Percentiles rank a stretch among this genome's conserved stretches.
These are phyloP conservation scores for Uropsilus gracilis DNA, from an alignment of 2,113 vertebrate genomes.

Conservation along the genomic window DNA sequence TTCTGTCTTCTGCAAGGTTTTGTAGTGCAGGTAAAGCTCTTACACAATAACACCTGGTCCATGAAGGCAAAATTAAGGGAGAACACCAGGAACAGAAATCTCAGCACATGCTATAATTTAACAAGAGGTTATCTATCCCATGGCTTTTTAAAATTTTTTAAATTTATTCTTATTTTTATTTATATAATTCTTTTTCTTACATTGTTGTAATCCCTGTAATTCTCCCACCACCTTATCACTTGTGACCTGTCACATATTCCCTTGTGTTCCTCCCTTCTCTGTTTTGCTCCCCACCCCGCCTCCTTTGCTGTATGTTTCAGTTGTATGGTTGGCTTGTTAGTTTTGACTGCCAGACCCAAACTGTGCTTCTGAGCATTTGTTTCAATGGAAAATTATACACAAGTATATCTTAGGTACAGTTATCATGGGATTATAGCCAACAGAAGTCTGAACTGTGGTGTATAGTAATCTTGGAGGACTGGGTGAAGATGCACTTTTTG, in stretches of 20 bases:
- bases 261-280: no score
- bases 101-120: background rate
- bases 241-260: no score
- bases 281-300: no score
- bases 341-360: no score
- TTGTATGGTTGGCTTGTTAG: no score
- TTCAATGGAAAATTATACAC: background rate
- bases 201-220: no score
- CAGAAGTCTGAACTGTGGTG: conserved; percentile 3
- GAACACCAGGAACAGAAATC: background rate
- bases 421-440: background rate
- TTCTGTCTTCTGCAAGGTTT: background rate
- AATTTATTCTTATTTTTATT: no score
- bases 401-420: background rate
- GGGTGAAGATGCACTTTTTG: background rate
- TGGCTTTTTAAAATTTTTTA: no score
- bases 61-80: conserved; percentile 6
- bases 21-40: background rate
- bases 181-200: no score
- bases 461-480: background rate
- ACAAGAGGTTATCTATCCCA: background rate
- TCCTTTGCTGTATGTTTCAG: no score
- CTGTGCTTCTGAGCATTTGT: no score
- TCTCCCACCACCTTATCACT: no score
- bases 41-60: background rate